Evolutionary conservation across 2,113 vertebrate species (phyloP).

Genomic region (Abramis brama): DNA sequence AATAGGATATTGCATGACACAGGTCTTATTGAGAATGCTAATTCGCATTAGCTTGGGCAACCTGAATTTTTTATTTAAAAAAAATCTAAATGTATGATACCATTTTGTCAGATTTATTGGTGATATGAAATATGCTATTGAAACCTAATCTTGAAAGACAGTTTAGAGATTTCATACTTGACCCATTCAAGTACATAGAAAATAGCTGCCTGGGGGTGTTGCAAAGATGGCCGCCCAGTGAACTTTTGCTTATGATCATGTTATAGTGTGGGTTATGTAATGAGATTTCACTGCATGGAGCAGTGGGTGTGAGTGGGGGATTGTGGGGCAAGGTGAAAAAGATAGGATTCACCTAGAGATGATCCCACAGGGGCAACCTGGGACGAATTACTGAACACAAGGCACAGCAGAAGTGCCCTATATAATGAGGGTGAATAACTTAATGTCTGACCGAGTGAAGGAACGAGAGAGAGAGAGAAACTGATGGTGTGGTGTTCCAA

Average conservation of each 20-base stretch:
- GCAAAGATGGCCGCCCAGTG: background rate
- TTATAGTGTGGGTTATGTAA: conserved; percentile 9
- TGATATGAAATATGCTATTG: background rate
- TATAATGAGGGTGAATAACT: conserved; percentile 30
- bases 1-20: background rate
- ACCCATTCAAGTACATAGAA: conserved; percentile 9
- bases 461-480: background rate
- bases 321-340: conserved; percentile 25
- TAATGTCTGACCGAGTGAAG: background rate
- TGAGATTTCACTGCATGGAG: conserved; percentile 3
- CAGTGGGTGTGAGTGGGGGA: conserved; percentile 1
- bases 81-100: background rate
- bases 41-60: background rate
- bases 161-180: background rate
- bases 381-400: conserved; percentile 24
- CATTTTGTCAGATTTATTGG: background rate
- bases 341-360: conserved; percentile 29
- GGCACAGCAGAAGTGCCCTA: conserved; percentile 23
- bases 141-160: background rate
- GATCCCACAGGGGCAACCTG: conserved; percentile 1
- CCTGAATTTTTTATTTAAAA: background rate
- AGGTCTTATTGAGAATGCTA: background rate
- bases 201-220: conserved; percentile 7
- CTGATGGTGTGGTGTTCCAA: background rate
- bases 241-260: conserved; percentile 21